Base-by-base conservation (phyloP, 1,140 invertebrate species). In the Caerostris darwini region DNA sequence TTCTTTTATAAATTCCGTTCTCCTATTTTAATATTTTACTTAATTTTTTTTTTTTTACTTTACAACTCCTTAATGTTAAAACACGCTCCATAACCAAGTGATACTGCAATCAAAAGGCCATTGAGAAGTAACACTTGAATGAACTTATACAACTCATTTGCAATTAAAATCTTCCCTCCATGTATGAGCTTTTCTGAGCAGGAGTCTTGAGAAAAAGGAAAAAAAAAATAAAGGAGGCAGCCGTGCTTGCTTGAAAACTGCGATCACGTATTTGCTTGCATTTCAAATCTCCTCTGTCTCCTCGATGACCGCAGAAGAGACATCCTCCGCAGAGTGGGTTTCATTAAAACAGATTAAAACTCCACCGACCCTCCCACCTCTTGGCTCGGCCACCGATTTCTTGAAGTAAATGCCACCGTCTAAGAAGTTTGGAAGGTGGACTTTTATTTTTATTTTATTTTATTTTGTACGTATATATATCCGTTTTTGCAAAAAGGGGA, bases 301-400 rank as follows among this genome's bases (percentile, higher is more conserved):
- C 4, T 7, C 8, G 19, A 3, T 3, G 53, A 50, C 71, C 19
- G 34, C 34, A 12, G 14, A 77, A 34, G 17, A 64, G 82, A 56
- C 57, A 57, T 83, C 82, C 57, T 56, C 54, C n/a, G 8, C 7
- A n/a, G 54, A 54, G 19, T 56, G n/a, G 82, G 17, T 83, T 83
- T 83, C 82, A 83, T 83, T 83, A 83, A 57, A 83, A 56, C 82
- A 83, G 82, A 83, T 83, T 83, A 83, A 83, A 34, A 83, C 82
- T 12, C 57, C 17, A 7, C 56, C 12, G 3, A 10, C 7, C 54
- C 82, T n/a, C 6, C 54, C 54, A 3, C 56, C 19, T 14, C 82
- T 5, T 50, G 50, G 3, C 19, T 19, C 7, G 3, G 71, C 19
- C 19, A 77, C 50, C 71, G 19, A 34, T 50, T 34, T 77, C 71